A percentile compares a stretch with the other conserved stretches of the same genome.
These are phyloP conservation scores for Drosophila tsacasi DNA, from an alignment of 1,140 invertebrate species.

Conservation along the genomic window DNA sequence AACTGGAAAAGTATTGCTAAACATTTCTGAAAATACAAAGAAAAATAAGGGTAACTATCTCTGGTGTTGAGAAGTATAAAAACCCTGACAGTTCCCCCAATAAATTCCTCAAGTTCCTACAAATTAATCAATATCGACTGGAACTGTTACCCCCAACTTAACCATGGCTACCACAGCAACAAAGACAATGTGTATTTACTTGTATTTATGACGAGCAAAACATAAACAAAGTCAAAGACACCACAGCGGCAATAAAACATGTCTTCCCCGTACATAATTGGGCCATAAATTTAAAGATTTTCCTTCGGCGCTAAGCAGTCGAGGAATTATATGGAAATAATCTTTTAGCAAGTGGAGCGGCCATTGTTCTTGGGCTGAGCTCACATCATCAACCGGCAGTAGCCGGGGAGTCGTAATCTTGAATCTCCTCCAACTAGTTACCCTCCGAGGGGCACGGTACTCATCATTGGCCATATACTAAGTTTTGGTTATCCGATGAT, in stretches of 20 bases:
- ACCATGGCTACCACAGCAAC: conserved; percentile 10
- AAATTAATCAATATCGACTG: conserved; percentile 62
- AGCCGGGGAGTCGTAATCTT: conserved; percentile 38
- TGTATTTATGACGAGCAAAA: conserved; percentile 49
- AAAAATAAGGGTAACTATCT: background rate
- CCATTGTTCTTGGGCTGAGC: conserved; percentile 51
- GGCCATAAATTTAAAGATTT: conserved; percentile 67
- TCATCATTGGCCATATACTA: conserved; percentile 26
- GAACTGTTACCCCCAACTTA: conserved; percentile 6
- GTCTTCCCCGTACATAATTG: conserved; percentile 74
- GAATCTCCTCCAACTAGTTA: conserved; percentile 44
- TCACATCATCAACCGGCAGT: conserved; percentile 47
- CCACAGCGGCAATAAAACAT: conserved; percentile 63
- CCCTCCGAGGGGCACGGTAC: conserved; percentile 21
- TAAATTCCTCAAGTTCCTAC: background rate
- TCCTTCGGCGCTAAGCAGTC: conserved; percentile 41
- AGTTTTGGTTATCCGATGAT: background rate
- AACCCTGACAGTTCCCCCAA: background rate
- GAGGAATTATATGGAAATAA: conserved; percentile 59
- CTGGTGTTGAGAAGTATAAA: background rate
- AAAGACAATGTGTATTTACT: conserved; percentile 30
- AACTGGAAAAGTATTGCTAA: background rate
- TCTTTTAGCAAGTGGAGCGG: conserved; percentile 34
- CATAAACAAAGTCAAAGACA: conserved; percentile 50
- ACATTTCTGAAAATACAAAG: background rate